These are phyloP conservation scores for Palythoa grandiflora DNA, from an alignment of 92 coral and sea anemone genomes.

Conservation along the genomic window DNA sequence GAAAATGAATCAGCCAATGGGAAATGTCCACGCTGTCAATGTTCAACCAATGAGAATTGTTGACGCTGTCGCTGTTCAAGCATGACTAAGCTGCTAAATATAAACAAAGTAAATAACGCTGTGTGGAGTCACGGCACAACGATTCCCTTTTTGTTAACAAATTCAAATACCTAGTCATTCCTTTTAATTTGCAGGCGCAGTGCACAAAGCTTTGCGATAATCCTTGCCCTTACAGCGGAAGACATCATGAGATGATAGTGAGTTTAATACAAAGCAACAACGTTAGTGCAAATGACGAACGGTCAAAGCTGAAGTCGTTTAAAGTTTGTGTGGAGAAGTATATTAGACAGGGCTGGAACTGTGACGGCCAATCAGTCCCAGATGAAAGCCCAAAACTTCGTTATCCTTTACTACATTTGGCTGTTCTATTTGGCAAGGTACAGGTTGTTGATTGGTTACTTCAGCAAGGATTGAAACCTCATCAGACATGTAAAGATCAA, in stretches of 20 bases:
- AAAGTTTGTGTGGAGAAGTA: constrained; percentile 31
- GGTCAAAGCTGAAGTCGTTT: constrained; percentile 3
- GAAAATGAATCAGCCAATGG: too few species aligned
- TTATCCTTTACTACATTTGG: constrained; percentile 32
- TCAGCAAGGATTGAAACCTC: constrained; percentile 6
- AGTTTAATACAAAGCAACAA: background rate
- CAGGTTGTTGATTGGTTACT: constrained; percentile 35
- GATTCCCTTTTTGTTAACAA: background rate
- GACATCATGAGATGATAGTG: constrained; percentile 29
- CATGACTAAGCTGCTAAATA: too few species aligned
- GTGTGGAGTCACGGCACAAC: too few species aligned
- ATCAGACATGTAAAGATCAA: background rate
- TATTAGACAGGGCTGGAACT: constrained; percentile 27
- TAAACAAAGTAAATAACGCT: too few species aligned
- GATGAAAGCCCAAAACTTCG: constrained; percentile 33
- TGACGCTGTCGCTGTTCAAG: too few species aligned
- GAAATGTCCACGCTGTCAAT: too few species aligned
- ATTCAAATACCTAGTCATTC: background rate
- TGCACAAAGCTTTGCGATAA: constrained; percentile 29
- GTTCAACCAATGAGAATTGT: too few species aligned
- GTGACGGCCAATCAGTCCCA: constrained; percentile 21
- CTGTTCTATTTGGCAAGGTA: constrained; percentile 33
- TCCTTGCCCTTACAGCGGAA: constrained; percentile 40
- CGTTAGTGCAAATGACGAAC: background rate
- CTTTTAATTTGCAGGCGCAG: constrained; percentile 22